These are phyloP conservation scores for Gerris lacustris DNA, from an alignment of 2,888 invertebrate species.

Conservation along the genomic window DNA sequence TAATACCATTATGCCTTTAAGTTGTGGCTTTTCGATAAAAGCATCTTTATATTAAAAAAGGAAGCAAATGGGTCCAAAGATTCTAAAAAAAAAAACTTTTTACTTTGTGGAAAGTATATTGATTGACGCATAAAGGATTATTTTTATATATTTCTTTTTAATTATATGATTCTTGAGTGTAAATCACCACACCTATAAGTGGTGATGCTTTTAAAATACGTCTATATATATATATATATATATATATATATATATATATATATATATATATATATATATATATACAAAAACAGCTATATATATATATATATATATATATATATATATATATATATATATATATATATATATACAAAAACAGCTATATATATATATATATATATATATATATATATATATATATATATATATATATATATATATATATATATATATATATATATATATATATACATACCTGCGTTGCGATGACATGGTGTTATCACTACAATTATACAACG, in stretches of 20 bases:
- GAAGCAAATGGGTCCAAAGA: too few species aligned
- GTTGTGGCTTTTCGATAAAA: too few species aligned
- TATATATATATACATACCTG: conserved; percentile 1
- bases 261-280: conserved; percentile 1
- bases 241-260: conserved; percentile 1
- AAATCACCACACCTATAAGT: too few species aligned
- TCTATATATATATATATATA: neutral
- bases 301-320: conserved; percentile 1
- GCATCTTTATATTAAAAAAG: too few species aligned
- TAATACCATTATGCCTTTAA: too few species aligned
- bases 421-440: conserved; percentile 1
- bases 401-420: conserved; percentile 1
- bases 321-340: conserved; percentile 1
- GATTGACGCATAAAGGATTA: too few species aligned
- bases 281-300: conserved; percentile 1
- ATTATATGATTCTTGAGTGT: too few species aligned
- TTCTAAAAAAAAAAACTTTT: too few species aligned
- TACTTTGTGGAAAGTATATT: too few species aligned
- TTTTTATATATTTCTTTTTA: too few species aligned
- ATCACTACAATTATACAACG: too few species aligned
- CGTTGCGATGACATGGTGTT: too few species aligned
- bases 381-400: neutral
- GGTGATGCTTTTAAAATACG: neutral
- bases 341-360: neutral
- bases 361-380: neutral